Conservation (phyloP, 2,797 vertebrate genomes). For the Botia kubotai region DNA sequence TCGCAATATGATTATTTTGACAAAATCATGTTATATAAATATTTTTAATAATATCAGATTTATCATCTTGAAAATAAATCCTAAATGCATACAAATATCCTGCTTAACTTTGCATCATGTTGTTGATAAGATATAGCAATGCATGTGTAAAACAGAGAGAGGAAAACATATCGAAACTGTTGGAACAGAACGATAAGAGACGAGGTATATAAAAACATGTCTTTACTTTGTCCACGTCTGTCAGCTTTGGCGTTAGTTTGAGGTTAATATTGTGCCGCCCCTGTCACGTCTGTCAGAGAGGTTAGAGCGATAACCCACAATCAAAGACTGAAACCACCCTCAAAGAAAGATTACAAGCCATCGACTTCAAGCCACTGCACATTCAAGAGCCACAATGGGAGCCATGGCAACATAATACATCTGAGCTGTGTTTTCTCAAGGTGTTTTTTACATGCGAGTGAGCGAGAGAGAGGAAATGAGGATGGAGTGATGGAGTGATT, state of each 20-base stretch:
- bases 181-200: conserved; percentile 24
- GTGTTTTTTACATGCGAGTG: not conserved
- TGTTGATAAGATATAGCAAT: not conserved
- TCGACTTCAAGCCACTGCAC: not conserved
- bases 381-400: not conserved
- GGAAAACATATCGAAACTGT: conserved; percentile 9
- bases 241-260: conserved; percentile 34
- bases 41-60: not conserved
- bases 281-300: conserved; percentile 13
- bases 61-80: not conserved
- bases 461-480: not conserved
- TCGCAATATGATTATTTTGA: not conserved
- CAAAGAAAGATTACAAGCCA: conserved; percentile 42
- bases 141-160: not conserved
- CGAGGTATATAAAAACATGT: not conserved
- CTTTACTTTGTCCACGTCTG: conserved; percentile 19
- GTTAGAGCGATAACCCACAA: conserved; percentile 29
- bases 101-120: not conserved
- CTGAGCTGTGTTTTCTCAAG: not conserved
- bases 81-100: conserved; percentile 6
- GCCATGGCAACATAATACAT: conserved; percentile 24
- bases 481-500: not conserved
- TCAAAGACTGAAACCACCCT: conserved; percentile 25
- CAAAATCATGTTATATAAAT: not conserved
- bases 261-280: conserved; percentile 44